These are phyloP conservation scores for Psylliodes chrysocephalus DNA, from an alignment of 2,888 invertebrate species.

Conservation along the genomic window DNA sequence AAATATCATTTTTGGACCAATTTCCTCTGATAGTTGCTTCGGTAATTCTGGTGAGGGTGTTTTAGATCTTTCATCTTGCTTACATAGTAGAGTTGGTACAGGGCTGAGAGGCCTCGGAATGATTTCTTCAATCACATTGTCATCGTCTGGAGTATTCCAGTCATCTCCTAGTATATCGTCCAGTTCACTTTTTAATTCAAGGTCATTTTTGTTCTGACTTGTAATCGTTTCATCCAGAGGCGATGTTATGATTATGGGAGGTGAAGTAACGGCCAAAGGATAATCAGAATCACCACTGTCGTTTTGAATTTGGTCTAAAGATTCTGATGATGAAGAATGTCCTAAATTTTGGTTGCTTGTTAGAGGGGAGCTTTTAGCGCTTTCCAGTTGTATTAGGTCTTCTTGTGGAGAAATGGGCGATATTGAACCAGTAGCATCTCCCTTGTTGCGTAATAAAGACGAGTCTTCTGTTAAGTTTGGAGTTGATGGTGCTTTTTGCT, in stretches of 20 bases:
- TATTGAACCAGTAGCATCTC: too few relatives aligned
- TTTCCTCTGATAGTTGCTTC: neutral
- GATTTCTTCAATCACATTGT: neutral
- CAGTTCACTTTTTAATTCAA: constrained; percentile 23
- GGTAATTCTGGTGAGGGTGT: neutral
- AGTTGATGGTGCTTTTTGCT: constrained; percentile 10
- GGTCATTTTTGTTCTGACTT: constrained; percentile 29
- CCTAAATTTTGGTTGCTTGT: constrained; percentile 21
- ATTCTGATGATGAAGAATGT: constrained; percentile 11
- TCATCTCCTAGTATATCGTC: constrained; percentile 22
- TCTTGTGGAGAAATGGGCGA: too few relatives aligned
- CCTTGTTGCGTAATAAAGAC: too few relatives aligned
- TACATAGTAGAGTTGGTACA: constrained; percentile 9
- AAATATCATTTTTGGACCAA: neutral
- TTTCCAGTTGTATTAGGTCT: constrained; percentile 53
- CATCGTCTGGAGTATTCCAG: constrained; percentile 11
- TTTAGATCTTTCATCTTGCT: neutral
- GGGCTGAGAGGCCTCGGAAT: constrained; percentile 24
- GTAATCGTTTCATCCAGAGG: constrained; percentile 15
- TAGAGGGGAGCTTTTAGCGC: constrained; percentile 48
- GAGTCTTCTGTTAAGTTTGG: constrained; percentile 31
- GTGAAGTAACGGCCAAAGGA: constrained; percentile 21
- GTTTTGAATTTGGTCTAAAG: constrained; percentile 9
- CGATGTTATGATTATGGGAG: constrained; percentile 31
- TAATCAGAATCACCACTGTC: constrained; percentile 11